Conservation (phyloP, 2,797 vertebrate genomes). For the Myripristis jacobus region DNA sequence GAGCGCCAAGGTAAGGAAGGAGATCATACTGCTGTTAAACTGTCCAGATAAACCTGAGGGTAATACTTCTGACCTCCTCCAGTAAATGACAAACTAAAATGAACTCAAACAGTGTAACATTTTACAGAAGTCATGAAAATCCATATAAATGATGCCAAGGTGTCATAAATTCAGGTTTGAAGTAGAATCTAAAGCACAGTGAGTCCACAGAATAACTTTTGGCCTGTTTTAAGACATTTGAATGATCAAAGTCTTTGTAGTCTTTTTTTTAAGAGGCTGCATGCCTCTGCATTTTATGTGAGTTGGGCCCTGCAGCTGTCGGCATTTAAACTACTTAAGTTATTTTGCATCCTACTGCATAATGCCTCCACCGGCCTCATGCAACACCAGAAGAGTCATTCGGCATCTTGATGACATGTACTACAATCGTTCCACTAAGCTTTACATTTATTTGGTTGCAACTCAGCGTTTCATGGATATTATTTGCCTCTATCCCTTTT, state of each 20-base stretch:
- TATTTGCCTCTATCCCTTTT: too few species aligned
- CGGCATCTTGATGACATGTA: neutral
- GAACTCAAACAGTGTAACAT: neutral
- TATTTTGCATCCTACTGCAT: conserved; percentile 25
- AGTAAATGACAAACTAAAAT: conserved; percentile 1
- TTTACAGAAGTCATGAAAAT: neutral
- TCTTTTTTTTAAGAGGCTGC: neutral
- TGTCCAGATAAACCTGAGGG: neutral
- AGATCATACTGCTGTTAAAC: neutral
- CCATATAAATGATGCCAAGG: neutral
- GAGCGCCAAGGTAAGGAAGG: neutral
- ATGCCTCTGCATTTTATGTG: neutral
- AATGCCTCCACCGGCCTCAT: conserved; percentile 2
- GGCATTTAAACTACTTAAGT: conserved; percentile 10
- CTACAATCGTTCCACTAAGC: too few species aligned
- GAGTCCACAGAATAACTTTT: neutral
- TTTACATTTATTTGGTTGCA: too few species aligned
- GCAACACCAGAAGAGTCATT: conserved; percentile 12
- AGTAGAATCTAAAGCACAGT: neutral
- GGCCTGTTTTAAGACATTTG: neutral
- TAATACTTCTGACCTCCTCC: neutral
- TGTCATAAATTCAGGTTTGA: neutral
- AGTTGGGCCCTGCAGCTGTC: conserved; percentile 25
- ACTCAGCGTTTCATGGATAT: too few species aligned
- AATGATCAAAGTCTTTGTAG: conserved; percentile 14